phyloP scores from a whole-genome alignment of 2,113 vertebrate genomes.

The Cyprinodon brontotheroides region DNA sequence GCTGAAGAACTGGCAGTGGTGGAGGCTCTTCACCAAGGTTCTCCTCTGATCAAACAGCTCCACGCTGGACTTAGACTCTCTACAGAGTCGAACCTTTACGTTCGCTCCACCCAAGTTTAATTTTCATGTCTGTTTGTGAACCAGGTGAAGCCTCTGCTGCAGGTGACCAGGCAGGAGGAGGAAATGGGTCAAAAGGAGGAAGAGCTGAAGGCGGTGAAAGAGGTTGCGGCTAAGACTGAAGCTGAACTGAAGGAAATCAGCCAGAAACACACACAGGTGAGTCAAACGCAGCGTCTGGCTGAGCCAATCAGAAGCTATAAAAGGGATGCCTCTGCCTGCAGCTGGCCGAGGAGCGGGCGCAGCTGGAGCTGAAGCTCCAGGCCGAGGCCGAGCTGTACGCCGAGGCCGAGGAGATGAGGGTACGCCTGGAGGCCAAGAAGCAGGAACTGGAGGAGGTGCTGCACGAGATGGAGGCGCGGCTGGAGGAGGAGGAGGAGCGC shows the following conservation, averaged over 20 bases:
- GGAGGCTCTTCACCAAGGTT: slow-evolving; percentile 96
- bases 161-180: slow-evolving; percentile 96
- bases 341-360: slow-evolving; percentile 87
- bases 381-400: slow-evolving; percentile 89
- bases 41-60: background rate
- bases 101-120: too few species aligned
- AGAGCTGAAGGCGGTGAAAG: slow-evolving; percentile 86
- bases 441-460: slow-evolving; percentile 95
- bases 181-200: slow-evolving; percentile 96
- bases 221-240: slow-evolving; percentile 85
- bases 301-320: too few species aligned
- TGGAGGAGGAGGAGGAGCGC: slow-evolving; percentile 93
- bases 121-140: background rate
- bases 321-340: slow-evolving; percentile 39
- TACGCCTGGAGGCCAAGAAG: slow-evolving; percentile 90
- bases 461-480: slow-evolving; percentile 92
- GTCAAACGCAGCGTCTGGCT: rapidly evolving
- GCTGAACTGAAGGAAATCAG: slow-evolving; percentile 87
- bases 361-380: slow-evolving; percentile 88
- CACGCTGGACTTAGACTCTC: too few species aligned
- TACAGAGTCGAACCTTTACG: too few species aligned
- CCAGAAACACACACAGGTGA: slow-evolving; percentile 89
- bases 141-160: slow-evolving; percentile 95
- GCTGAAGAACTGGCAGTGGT: slow-evolving; percentile 98
- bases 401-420: slow-evolving; percentile 91